Conservation (phyloP, 2,113 vertebrate genomes). For the Phrynosoma blainvillii region DNA sequence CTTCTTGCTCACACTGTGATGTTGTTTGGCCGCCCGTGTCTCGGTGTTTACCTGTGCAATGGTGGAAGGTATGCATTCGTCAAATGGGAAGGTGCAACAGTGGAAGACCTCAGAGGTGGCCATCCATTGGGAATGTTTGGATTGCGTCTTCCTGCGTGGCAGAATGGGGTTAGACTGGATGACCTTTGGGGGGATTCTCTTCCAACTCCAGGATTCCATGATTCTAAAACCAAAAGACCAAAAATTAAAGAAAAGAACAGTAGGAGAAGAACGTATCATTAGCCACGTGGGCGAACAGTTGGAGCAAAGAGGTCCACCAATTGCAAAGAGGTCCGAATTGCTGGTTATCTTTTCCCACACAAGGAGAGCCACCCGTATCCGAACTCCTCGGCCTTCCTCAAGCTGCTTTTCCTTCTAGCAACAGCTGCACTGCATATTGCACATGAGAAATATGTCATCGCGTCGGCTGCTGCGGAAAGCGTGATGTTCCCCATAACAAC, state of each 20-base stretch:
- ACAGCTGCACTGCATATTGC: neutral
- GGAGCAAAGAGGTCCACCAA: neutral
- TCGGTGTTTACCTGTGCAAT: too few relatives aligned
- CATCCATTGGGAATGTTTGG: too few relatives aligned
- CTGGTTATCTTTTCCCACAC: neutral
- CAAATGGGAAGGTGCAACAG: too few relatives aligned
- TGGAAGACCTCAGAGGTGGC: too few relatives aligned
- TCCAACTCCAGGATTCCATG: constrained; percentile 45
- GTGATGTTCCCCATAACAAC: constrained; percentile 39
- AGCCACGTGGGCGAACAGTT: neutral
- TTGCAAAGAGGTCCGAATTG: neutral
- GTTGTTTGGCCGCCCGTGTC: too few relatives aligned
- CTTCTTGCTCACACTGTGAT: too few relatives aligned
- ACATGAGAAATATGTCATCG: constrained; percentile 27
- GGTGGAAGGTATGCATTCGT: too few relatives aligned
- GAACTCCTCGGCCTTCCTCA: accelerated
- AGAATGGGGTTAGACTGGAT: too few relatives aligned
- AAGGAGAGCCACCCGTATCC: neutral
- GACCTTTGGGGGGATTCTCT: constrained; percentile 38
- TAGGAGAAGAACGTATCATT: neutral
- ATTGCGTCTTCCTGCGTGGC: too few relatives aligned
- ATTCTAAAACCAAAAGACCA: too few relatives aligned
- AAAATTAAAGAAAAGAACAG: too few relatives aligned
- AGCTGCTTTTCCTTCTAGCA: accelerated
- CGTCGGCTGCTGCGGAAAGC: constrained; percentile 14